These are phyloP conservation scores for Sterrhoptilus dennistouni DNA, from an alignment of 2,113 vertebrate genomes.

Conservation along the genomic window DNA sequence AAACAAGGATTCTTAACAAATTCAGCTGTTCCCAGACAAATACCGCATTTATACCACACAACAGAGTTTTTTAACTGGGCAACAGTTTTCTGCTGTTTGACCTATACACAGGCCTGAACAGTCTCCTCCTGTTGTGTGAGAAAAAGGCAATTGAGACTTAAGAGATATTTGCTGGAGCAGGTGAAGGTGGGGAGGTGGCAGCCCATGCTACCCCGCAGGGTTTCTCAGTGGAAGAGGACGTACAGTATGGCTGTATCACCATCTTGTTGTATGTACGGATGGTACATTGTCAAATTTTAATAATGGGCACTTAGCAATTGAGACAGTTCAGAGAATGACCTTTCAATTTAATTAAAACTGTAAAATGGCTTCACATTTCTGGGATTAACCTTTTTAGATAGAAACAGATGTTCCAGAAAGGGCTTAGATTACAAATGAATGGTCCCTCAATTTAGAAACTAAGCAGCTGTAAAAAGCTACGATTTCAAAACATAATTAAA, in stretches of 20 bases:
- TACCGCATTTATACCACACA: neutral
- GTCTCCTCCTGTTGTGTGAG: neutral
- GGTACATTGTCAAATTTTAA: neutral
- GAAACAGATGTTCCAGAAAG: conserved; percentile 36
- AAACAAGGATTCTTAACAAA: neutral
- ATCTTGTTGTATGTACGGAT: neutral
- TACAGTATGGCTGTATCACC: neutral
- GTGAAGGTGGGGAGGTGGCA: neutral
- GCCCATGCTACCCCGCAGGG: neutral
- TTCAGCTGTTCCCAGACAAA: neutral
- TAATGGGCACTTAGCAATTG: conserved; percentile 36
- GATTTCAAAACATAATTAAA: conserved; percentile 18
- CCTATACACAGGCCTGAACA: neutral
- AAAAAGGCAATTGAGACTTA: neutral
- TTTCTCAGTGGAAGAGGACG: neutral
- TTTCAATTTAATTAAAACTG: conserved; percentile 53
- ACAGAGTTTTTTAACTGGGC: neutral
- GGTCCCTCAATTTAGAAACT: conserved; percentile 31
- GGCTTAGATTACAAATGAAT: conserved; percentile 6
- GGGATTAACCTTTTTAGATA: conserved; percentile 48
- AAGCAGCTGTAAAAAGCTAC: conserved; percentile 25
- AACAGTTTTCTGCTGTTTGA: neutral
- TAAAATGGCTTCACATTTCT: conserved; percentile 51
- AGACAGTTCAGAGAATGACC: conserved; percentile 31
- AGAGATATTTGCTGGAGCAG: neutral